Conservation (phyloP, 2,797 vertebrate genomes). For the Bradypodion ventrale region DNA sequence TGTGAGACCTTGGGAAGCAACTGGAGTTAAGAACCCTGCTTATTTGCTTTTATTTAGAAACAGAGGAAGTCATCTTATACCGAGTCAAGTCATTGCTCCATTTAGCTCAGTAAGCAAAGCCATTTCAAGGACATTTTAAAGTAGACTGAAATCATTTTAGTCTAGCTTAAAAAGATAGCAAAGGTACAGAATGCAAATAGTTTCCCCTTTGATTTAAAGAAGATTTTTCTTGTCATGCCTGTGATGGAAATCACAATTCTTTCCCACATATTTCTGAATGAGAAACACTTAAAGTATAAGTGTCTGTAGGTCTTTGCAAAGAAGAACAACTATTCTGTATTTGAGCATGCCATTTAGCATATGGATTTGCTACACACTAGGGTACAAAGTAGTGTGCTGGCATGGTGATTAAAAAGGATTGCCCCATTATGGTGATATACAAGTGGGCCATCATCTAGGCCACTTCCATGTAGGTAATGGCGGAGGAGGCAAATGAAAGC, state of each 20-base stretch:
- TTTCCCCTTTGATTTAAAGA: neutral
- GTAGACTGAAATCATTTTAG: neutral
- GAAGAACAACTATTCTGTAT: constrained; percentile 7
- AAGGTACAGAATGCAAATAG: neutral
- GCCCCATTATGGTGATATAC: constrained; percentile 38
- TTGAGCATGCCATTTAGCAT: constrained; percentile 29
- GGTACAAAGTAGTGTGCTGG: neutral
- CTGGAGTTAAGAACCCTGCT: neutral
- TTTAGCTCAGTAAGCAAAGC: neutral
- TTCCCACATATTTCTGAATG: neutral
- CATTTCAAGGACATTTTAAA: neutral
- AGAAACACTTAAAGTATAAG: constrained; percentile 5
- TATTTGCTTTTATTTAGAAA: neutral
- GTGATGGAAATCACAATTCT: constrained; percentile 1
- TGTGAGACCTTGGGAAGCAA: neutral
- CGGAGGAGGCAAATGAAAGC: constrained; percentile 19
- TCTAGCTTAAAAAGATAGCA: neutral
- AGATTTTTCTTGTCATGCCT: neutral
- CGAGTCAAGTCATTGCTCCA: no score
- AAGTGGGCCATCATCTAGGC: constrained; percentile 31
- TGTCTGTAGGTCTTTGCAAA: constrained; percentile 11
- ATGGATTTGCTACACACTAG: constrained; percentile 11
- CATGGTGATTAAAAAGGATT: constrained; percentile 34
- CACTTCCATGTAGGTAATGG: constrained; percentile 29
- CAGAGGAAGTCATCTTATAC: no score